Evolutionary conservation across 2,113 vertebrate genomes (phyloP).

Genomic region (Aptenodytes forsteri): DNA sequence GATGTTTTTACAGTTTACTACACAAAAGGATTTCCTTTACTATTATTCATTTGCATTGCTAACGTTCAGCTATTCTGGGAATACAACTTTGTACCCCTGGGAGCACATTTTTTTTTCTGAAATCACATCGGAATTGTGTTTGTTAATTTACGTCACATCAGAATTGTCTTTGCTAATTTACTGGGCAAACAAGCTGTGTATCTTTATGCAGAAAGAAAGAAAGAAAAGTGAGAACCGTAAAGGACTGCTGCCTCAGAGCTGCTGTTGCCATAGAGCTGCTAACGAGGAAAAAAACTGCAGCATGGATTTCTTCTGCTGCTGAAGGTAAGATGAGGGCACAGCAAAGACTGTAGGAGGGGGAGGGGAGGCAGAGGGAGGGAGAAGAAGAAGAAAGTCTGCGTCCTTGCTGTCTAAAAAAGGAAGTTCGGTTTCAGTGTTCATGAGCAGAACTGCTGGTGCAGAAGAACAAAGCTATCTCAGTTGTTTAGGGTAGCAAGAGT

Average conservation of each 20-base stretch:
- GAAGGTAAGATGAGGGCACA: slow-evolving; percentile 62
- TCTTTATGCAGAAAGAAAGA: slow-evolving; percentile 2
- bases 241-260: slow-evolving; percentile 35
- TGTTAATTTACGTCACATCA: background rate
- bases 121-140: background rate
- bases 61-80: background rate
- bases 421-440: slow-evolving; percentile 44
- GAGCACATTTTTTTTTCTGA: background rate
- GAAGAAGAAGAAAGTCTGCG: slow-evolving; percentile 45
- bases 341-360: slow-evolving; percentile 35
- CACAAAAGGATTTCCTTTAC: background rate
- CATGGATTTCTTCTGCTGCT: slow-evolving; percentile 50
- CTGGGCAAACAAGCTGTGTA: background rate
- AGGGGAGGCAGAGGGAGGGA: slow-evolving; percentile 44
- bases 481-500: slow-evolving; percentile 34
- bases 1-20: background rate
- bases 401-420: slow-evolving; percentile 67
- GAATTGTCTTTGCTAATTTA: background rate
- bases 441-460: slow-evolving; percentile 45
- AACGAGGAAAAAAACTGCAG: slow-evolving; percentile 35
- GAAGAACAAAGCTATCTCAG: slow-evolving; percentile 55
- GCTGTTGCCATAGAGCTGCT: slow-evolving; percentile 57
- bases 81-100: background rate
- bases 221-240: background rate
- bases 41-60: background rate